Evolutionary conservation across 2,797 vertebrate genomes (phyloP).

Genomic region (Smutsia gigantea): DNA sequence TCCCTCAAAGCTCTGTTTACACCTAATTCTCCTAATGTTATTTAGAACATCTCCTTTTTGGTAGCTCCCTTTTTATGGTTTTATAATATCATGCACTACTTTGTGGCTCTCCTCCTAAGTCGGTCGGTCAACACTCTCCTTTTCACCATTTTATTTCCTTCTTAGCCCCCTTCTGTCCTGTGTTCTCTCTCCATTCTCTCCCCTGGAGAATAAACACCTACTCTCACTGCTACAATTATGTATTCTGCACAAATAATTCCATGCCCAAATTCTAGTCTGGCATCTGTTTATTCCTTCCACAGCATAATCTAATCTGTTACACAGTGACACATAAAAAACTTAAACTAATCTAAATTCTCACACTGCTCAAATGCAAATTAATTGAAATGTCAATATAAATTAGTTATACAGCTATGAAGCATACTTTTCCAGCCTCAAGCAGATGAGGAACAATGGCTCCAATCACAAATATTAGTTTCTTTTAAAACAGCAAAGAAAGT

Average conservation of each 20-base stretch:
- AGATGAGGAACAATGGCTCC: neutral
- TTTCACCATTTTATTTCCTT: neutral
- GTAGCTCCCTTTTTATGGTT: neutral
- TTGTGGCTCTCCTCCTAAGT: neutral
- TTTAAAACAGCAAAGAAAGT: neutral
- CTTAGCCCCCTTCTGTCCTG: too few species aligned
- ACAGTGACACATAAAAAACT: neutral
- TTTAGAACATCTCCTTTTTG: neutral
- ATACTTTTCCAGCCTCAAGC: neutral
- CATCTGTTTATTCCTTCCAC: slow-evolving; percentile 29
- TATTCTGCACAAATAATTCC: neutral
- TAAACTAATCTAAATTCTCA: neutral
- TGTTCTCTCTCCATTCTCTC: neutral
- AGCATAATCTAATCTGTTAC: slow-evolving; percentile 16
- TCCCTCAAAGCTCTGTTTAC: neutral
- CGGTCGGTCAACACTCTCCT: neutral
- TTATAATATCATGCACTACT: neutral
- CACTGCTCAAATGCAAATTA: neutral
- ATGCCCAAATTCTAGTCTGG: neutral
- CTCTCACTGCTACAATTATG: neutral
- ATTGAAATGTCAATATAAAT: slow-evolving; percentile 19
- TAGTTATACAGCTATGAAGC: neutral
- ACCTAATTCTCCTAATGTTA: neutral
- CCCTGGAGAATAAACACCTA: neutral
- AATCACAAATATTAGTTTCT: neutral